Conservation (phyloP, 2,797 vertebrate species). For the Clamator glandarius region DNA sequence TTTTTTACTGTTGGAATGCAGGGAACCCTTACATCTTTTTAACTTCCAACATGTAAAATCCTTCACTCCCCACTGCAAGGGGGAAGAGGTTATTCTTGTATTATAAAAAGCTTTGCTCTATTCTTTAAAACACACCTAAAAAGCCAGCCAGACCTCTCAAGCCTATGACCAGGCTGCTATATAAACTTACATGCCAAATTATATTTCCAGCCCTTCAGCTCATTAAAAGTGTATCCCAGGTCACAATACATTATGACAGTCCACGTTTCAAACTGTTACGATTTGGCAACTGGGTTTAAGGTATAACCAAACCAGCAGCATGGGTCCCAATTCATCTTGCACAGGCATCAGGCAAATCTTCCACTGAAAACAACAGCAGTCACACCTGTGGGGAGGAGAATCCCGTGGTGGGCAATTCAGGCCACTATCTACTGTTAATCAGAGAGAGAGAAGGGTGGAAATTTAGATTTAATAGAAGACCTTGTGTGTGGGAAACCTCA, state of each 20-base stretch:
- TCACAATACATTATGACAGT: background rate
- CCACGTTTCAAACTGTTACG: background rate
- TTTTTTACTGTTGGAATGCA: background rate
- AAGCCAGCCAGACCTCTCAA: background rate
- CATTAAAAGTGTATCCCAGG: background rate
- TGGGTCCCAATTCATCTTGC: background rate
- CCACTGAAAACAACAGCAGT: background rate
- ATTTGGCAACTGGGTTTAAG: background rate
- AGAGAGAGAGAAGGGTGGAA: background rate
- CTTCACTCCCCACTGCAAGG: background rate
- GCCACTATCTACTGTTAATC: background rate
- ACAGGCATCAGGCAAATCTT: background rate
- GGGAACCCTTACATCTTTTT: background rate
- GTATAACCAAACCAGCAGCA: background rate
- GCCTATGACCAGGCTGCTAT: background rate
- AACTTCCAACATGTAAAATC: background rate
- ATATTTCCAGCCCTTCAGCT: constrained; percentile 10
- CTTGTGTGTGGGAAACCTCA: background rate
- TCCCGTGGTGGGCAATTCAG: background rate
- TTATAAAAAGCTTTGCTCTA: background rate
- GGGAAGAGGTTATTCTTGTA: background rate
- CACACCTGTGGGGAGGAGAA: background rate
- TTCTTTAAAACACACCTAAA: constrained; percentile 10
- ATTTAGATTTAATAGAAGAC: background rate
- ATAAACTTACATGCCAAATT: background rate